Evolutionary conservation across 2,888 invertebrate species (phyloP).

Genomic region (Dicycla oo): DNA sequence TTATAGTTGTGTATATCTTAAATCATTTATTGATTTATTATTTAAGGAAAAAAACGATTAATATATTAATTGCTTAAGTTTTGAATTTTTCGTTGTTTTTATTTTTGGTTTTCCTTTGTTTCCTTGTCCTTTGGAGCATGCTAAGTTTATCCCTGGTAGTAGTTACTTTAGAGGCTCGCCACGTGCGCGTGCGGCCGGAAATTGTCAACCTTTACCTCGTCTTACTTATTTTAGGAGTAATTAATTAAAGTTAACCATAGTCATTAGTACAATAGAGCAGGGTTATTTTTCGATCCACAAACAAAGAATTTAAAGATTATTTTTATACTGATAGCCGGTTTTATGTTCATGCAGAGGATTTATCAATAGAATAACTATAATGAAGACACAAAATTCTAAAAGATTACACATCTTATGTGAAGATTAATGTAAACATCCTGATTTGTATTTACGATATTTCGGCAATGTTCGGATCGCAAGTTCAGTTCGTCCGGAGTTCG

Average conservation of each 20-base stretch:
- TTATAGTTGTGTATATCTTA: conserved; percentile 91
- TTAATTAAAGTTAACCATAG: conserved; percentile 90
- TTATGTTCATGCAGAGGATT: conserved; percentile 87
- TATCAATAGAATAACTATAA: conserved; percentile 83
- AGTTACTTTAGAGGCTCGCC: conserved; percentile 77
- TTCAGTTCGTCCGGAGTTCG: conserved; percentile 83
- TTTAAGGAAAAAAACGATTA: conserved; percentile 90
- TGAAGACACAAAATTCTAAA: conserved; percentile 85
- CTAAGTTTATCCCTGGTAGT: conserved; percentile 76
- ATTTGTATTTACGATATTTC: conserved; percentile 83
- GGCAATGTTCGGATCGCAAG: conserved; percentile 84
- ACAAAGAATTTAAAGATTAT: conserved; percentile 88
- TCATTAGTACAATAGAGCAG: conserved; percentile 90
- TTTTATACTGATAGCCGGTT: conserved; percentile 90
- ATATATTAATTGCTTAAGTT: conserved; percentile 91
- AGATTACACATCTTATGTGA: conserved; percentile 83
- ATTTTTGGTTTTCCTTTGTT: conserved; percentile 79
- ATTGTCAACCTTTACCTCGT: conserved; percentile 90
- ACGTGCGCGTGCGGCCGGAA: conserved; percentile 77
- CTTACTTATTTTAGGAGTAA: conserved; percentile 89
- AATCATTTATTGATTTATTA: conserved; percentile 90
- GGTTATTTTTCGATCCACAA: conserved; percentile 90
- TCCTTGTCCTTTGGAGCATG: conserved; percentile 81
- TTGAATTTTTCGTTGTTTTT: conserved; percentile 88
- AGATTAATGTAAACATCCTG: conserved; percentile 86